Evolutionary conservation across 2,888 invertebrate species (phyloP), one percentile per base, ranked within the genome.

Genomic region (Lysandra coridon): DNA sequence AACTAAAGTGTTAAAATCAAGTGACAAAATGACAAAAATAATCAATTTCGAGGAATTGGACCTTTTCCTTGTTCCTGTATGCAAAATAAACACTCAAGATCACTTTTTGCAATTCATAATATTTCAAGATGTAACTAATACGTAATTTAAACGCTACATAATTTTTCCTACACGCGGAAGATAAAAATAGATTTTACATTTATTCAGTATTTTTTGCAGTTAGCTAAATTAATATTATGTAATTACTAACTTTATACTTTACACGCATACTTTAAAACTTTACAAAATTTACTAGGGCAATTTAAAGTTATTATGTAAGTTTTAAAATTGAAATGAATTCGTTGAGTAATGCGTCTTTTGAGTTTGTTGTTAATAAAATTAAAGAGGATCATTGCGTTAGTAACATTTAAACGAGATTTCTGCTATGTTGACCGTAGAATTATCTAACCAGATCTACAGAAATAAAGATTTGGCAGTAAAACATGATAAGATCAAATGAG

Each of bases 381-480:
- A 2, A 23, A 10, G 23, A 62, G n/a, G 2, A 64, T 64, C 30
- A 64, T 30, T 64, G 64, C 64, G 64, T 30, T 64, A 64, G 23
- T 30, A 64, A 64, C 64, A 64, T 23, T 23, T 12, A 30, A 30
- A 64, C 23, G 1, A 30, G 14, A 14, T 37, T 37, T 5, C 14
- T 69, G 33, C 69, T 37, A 17, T 62, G n/a, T 69, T 69, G 30
- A 23, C 33, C 33, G 14, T 1, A 69, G 33, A 17, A 33, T 69
- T 23, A 69, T 69, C 69, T 69, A 14, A 14, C 69, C 33, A 69
- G 69, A 69, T 69, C 33, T 69, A 69, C 69, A 69, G 33, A 69
- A 69, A 69, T 69, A 69, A 69, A 69, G 17, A 33, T 69, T 69
- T 69, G 17, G 37, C 17, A 69, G 33, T 69, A 69, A 69, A 69